Evolutionary conservation across 2,888 invertebrate species (phyloP).

Genomic region (Caenorhabditis panamensis): DNA sequence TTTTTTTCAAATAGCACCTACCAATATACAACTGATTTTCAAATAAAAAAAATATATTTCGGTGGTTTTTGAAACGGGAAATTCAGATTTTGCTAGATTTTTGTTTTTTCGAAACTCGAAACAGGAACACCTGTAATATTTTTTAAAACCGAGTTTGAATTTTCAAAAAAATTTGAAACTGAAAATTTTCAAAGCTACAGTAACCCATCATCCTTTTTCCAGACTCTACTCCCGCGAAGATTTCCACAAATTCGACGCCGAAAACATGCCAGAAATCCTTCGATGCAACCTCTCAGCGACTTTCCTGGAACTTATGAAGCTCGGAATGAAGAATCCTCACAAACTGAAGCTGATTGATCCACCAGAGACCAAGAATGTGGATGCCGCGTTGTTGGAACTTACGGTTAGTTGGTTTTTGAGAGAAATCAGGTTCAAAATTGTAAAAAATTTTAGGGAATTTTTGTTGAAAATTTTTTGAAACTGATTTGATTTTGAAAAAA

Average conservation of each 20-base stretch:
- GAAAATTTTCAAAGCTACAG: not conserved
- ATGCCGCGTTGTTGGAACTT: constrained; percentile 66
- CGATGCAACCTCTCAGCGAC: constrained; percentile 81
- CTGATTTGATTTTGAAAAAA: not conserved
- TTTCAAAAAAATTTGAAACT: not conserved
- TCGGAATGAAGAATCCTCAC: constrained; percentile 88
- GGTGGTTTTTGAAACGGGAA: no score
- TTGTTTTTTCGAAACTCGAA: no score
- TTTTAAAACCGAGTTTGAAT: not conserved
- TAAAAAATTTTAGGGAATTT: not conserved
- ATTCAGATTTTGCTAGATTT: no score
- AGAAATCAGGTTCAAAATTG: not conserved
- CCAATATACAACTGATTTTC: no score
- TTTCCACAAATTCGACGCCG: constrained; percentile 86
- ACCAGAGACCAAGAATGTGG: constrained; percentile 86
- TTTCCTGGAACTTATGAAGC: constrained; percentile 89
- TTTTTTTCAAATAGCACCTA: no score
- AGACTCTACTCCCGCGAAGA: constrained; percentile 82
- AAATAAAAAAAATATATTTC: no score
- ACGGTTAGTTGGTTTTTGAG: constrained; percentile 38
- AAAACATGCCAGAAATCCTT: constrained; percentile 91
- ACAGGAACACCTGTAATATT: no score
- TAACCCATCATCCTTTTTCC: not conserved
- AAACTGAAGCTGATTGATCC: constrained; percentile 93
- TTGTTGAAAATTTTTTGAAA: not conserved